Base-by-base conservation (phyloP, 1,140 invertebrate species). In the Pseudomyrmex dendroicus region DNA sequence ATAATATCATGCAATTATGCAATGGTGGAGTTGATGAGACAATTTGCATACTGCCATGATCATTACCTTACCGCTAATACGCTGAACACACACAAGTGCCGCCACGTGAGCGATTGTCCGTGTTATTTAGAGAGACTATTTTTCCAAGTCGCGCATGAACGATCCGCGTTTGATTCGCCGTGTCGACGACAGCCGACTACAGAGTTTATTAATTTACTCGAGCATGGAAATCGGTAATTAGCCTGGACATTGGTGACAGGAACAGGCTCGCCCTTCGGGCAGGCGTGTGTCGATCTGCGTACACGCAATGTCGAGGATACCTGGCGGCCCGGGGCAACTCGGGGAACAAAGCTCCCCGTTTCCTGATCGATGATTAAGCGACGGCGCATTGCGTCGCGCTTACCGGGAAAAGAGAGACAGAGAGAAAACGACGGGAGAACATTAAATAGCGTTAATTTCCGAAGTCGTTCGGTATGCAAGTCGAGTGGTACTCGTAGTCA, bases 141-240 rank as follows among this genome's bases (percentile, higher is more conserved):
- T 84, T 83, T 63, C 22, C 10, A 56, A 84, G 83, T 17, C 86
- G 70, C 84, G 90, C 86, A 87, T 86, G 86, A 89, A 87, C 67
- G 85, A 88, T 84, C 17, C 82, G 70, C 84, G 63, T 73, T 74
- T 83, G 86, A 83, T 85, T 67, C 68, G 74, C 62, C 50, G 89
- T 90, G 92, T 93, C 91, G 89, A 52, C 82, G 87, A 80, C 92
- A 93, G 92, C 88, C 91, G 90, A 89, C 85, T 83, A 89, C 72
- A 87, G 86, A 93, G 91, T 93, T 93, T 93, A 94, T 94, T 94
- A 94, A 94, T 93, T 93, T 93, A 94, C 93, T 93, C 93, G 91
- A 91, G 93, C 93, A 92, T 93, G 92, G 91, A 93, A 94, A 93
- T 91, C 89, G 91, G 35, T 93, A 94, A 94, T 94, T 94, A 94